Conservation (phyloP, 2,888 invertebrate genomes). For the Hydrotaea diabolus region DNA sequence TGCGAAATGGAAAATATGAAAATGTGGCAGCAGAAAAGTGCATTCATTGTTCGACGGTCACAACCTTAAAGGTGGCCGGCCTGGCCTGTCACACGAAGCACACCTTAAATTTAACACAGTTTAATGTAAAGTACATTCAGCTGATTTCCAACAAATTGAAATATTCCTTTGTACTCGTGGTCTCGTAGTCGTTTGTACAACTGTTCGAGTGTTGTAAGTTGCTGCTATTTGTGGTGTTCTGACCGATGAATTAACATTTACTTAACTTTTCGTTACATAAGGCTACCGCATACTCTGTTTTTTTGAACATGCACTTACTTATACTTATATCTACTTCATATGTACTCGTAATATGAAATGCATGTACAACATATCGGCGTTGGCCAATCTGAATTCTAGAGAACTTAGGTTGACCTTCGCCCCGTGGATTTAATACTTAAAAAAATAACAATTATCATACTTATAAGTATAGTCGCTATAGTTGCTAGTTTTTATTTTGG, state of each 20-base stretch:
- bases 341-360: too few species aligned
- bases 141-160: neutral
- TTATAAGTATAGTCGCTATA: too few species aligned
- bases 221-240: slow-evolving; percentile 22
- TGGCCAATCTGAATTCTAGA: too few species aligned
- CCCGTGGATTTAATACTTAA: too few species aligned
- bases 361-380: too few species aligned
- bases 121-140: neutral
- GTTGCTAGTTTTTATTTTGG: too few species aligned
- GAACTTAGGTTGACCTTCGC: too few species aligned
- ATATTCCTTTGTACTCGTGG: neutral
- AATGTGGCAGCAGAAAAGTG: neutral
- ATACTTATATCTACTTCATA: neutral
- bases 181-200: neutral
- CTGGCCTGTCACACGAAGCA: neutral
- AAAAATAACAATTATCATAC: too few species aligned
- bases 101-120: neutral
- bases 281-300: slow-evolving; percentile 10
- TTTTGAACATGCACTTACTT: slow-evolving; percentile 21
- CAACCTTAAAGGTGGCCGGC: neutral
- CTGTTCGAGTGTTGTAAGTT: slow-evolving; percentile 5
- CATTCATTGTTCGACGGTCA: slow-evolving; percentile 1
- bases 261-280: slow-evolving; percentile 28
- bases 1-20: neutral
- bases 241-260: slow-evolving; percentile 36